A percentile compares a stretch with the other conserved stretches of the same genome.
These are phyloP conservation scores for Erebia ligea DNA, from an alignment of 2,888 invertebrate species.

Conservation along the genomic window DNA sequence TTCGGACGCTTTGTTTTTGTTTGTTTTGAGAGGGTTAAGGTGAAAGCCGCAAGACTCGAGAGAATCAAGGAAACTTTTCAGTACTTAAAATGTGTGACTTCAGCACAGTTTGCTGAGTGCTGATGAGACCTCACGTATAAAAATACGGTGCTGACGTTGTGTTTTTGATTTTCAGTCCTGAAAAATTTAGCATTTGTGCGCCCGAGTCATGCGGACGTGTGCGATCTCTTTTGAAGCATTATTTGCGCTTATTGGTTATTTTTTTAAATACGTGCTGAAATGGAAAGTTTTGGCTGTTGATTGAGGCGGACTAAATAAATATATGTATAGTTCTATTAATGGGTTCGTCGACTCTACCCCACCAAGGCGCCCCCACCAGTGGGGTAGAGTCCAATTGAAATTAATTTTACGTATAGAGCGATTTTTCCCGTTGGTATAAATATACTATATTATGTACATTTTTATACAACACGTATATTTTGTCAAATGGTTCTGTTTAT, in stretches of 20 bases:
- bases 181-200: no score
- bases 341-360: not conserved
- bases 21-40: constrained; percentile 1
- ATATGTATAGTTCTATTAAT: not conserved
- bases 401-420: not conserved
- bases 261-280: not conserved
- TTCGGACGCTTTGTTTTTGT: constrained; percentile 49
- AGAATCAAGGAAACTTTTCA: no score
- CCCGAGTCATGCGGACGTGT: not conserved
- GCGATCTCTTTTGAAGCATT: not conserved
- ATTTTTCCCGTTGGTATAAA: not conserved
- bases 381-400: no score
- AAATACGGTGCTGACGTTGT: no score
- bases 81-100: no score
- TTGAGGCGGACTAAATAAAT: not conserved
- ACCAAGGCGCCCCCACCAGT: no score
- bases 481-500: no score
- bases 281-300: not conserved
- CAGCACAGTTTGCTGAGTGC: no score
- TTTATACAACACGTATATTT: not conserved
- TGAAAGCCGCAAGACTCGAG: not conserved
- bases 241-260: not conserved
- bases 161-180: no score
- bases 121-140: no score
- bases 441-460: not conserved